Evolutionary conservation across 2,113 vertebrate genomes (phyloP), one percentile per base, ranked within the genome.

Genomic region (Lepisosteus oculatus): DNA sequence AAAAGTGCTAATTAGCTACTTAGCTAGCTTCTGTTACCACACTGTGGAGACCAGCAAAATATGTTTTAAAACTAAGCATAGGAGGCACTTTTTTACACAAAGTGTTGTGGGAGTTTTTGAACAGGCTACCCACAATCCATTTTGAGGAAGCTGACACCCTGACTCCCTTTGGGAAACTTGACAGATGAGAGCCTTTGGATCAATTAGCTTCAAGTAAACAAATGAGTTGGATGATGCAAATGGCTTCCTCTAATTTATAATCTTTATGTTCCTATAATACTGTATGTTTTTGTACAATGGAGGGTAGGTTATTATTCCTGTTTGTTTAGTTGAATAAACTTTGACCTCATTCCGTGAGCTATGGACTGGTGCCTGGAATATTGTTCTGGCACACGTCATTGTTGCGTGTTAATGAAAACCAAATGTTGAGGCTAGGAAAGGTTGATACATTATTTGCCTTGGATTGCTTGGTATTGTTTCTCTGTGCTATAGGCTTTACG

Each of bases 171-270:
- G 1, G 1, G 17, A 29, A 68, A 66, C 72, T 12, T 84, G 84
- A 87, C 80, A 72, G 75, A 80, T 80, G 65, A 74, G 43, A 64
- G 55, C 64, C 62, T 43, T 7, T 9, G 54, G 5, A 29, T 62
- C n/a, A 70, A 45, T 74, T 41, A 55, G 3, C 15, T 72, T 65
- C 29, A 29, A 29, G 29, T 29, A 29, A 29, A 0, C 29, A 29
- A 29, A 29, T 29, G 29, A 29, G 29, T 29, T 29, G 29, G 29
- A 29, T 29, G 29, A 29, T 29, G 29, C 29, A 29, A 29, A 29
- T 29, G 29, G 29, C 29, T 29, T 29, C 29, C 29, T 29, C 29
- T 29, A 29, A 29, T 29, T 29, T 29, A 29, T 29, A 29, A 29
- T 29, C 29, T 29, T 29, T 29, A 29, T 29, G 29, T 29, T 29